phyloP scores from a whole-genome alignment of 1,140 invertebrate species.

The Dendrolimus punctatus region DNA sequence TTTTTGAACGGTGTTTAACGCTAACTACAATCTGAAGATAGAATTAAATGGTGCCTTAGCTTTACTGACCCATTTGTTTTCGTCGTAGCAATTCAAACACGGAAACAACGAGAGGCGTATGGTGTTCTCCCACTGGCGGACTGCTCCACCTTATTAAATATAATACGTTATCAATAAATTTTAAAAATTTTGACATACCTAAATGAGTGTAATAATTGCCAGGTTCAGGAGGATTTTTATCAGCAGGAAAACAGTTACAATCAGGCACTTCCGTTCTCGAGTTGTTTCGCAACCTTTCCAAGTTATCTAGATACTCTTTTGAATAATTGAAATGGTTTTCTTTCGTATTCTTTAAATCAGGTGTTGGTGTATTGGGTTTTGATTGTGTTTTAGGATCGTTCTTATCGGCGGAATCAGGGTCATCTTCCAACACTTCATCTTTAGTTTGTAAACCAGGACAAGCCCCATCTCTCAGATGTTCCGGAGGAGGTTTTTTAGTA shows the following conservation, averaged over 20 bases:
- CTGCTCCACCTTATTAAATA: not conserved
- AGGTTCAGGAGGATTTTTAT: conserved; percentile 87
- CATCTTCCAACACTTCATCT: conserved; percentile 77
- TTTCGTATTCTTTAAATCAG: conserved; percentile 45
- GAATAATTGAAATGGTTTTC: conserved; percentile 68
- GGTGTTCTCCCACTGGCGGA: too few species aligned
- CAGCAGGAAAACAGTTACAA: conserved; percentile 86
- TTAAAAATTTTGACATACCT: conserved; percentile 65
- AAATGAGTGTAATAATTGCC: conserved; percentile 91
- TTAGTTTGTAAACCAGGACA: conserved; percentile 81
- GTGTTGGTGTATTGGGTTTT: conserved; percentile 39
- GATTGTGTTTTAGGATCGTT: conserved; percentile 41
- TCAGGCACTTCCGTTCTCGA: conserved; percentile 85
- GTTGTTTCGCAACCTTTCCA: conserved; percentile 79
- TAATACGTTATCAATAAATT: not conserved
- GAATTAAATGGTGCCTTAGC: too few species aligned
- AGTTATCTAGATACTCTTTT: conserved; percentile 75
- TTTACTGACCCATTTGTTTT: too few species aligned
- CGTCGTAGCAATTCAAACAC: too few species aligned
- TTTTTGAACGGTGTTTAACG: too few species aligned
- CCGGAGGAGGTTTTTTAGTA: conserved; percentile 78
- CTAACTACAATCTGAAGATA: too few species aligned
- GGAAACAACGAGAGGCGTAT: too few species aligned
- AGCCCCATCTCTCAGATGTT: conserved; percentile 81
- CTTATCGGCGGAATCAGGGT: conserved; percentile 57